Base-by-base conservation (phyloP, 2,888 invertebrate genomes). In the Phorcus lineatus region DNA sequence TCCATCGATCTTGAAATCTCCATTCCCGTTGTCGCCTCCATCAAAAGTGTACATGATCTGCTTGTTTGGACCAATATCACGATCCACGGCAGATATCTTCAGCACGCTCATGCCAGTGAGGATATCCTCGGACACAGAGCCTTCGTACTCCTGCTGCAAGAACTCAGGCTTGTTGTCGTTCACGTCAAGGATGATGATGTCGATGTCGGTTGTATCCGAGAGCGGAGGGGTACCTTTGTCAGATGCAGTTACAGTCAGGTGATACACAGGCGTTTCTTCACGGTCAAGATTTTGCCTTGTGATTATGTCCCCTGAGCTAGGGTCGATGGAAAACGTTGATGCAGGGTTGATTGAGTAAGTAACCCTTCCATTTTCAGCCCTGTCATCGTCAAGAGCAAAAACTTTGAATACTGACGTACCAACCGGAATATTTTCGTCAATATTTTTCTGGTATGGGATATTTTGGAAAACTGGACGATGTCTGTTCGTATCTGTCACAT, bases 141-240 rank as follows among this genome's bases (percentile, higher is more conserved):
- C 96, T 0, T 96, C 95, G 91, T 98, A 98, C 0, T 97, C 97
- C 0, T 97, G 96, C 11, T 95, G 94, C 55, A 94, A 94, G 90
- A 99, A 99, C 0, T 95, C 94, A 0, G 99, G 99, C 1, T 96
- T 95, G 92, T 99, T 99, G 91, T 99, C 99, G 91, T 99, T 99
- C 0, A 98, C 97, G 92, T 99, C 99, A 0, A 96, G 96, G 0
- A 99, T 96, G 0, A 97, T 96, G 86, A 99, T 97, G 92, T 99
- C 98, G 0, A 99, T 96, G 90, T 98, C 98, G 0, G 99, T 98
- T 0, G 97, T 98, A 91, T 99, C 98, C 0, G 97, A 96, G 19
- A 98, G 94, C 0, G 97, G 95, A 0, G 98, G 98, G 55, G 95
- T 95, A 0, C 99, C 99, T 0, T 98, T 97, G 92, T 99, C 99